These are phyloP conservation scores for Ivindomyrus marchei DNA, from an alignment of 2,113 vertebrate genomes.

Conservation along the genomic window DNA sequence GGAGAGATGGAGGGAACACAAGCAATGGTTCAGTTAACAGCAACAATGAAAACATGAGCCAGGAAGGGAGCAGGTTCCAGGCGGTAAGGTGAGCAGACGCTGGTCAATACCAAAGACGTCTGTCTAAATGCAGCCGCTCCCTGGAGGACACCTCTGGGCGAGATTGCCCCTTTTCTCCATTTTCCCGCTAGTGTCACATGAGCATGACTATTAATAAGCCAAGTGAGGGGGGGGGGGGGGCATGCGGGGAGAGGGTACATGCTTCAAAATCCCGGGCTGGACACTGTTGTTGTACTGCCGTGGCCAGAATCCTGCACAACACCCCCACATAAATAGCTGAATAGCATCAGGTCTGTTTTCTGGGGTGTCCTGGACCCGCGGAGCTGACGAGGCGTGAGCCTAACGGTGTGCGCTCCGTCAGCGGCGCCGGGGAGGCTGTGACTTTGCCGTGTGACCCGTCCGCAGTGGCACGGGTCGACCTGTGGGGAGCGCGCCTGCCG, in stretches of 20 bases:
- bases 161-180: constrained; percentile 35
- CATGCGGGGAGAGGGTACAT: background rate
- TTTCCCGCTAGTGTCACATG: constrained; percentile 26
- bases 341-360: background rate
- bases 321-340: background rate
- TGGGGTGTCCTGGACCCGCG: background rate
- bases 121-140: constrained; percentile 44
- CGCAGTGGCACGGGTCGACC: constrained; percentile 42
- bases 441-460: constrained; percentile 36
- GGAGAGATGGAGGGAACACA: background rate
- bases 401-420: background rate
- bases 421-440: background rate
- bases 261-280: background rate
- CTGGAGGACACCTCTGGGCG: constrained; percentile 34
- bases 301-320: background rate
- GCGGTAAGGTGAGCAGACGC: constrained; percentile 38
- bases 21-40: background rate
- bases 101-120: constrained; percentile 43
- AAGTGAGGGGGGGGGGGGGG: background rate
- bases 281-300: background rate
- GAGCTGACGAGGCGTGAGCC: background rate
- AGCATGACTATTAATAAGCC: constrained; percentile 41
- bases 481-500: constrained; percentile 51
- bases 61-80: constrained; percentile 7
- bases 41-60: background rate